phyloP scores from a whole-genome alignment of 2,888 invertebrate species.

The Lasioglossum zephyrum region DNA sequence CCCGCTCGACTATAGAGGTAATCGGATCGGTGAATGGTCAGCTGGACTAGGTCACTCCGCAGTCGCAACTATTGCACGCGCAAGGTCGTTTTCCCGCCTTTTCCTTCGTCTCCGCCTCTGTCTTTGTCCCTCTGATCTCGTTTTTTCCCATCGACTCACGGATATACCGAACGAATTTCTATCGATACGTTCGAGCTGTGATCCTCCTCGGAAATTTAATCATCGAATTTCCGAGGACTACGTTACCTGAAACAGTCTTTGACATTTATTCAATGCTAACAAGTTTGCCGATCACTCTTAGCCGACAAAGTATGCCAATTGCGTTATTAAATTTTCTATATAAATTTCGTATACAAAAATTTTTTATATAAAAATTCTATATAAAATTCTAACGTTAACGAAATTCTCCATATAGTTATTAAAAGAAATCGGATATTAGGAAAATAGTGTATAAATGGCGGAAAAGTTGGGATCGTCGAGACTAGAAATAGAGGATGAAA shows the following conservation, averaged over 20 bases:
- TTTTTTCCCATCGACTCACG: not conserved
- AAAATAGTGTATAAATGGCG: not conserved
- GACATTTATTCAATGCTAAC: too few relatives aligned
- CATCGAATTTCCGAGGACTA: not conserved
- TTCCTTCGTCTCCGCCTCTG: slow-evolving; percentile 1
- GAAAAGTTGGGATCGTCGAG: not conserved
- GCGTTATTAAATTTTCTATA: too few relatives aligned
- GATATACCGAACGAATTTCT: not conserved
- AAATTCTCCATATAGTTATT: not conserved
- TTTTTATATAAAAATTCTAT: too few relatives aligned
- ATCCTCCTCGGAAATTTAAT: not conserved
- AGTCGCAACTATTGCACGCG: slow-evolving; percentile 74
- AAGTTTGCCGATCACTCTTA: too few relatives aligned
- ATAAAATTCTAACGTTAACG: too few relatives aligned
- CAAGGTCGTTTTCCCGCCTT: slow-evolving; percentile 75
- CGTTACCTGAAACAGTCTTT: too few relatives aligned
- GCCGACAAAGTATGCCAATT: too few relatives aligned
- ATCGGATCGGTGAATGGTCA: slow-evolving; percentile 78
- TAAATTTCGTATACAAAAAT: too few relatives aligned
- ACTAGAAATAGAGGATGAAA: not conserved
- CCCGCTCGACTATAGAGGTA: slow-evolving; percentile 49
- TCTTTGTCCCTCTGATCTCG: not conserved
- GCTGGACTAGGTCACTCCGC: slow-evolving; percentile 76
- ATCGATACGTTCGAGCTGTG: not conserved
- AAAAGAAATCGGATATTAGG: not conserved